These are phyloP conservation scores for Amphiduros pacificus DNA, from an alignment of 2,888 invertebrate genomes.

Conservation along the genomic window DNA sequence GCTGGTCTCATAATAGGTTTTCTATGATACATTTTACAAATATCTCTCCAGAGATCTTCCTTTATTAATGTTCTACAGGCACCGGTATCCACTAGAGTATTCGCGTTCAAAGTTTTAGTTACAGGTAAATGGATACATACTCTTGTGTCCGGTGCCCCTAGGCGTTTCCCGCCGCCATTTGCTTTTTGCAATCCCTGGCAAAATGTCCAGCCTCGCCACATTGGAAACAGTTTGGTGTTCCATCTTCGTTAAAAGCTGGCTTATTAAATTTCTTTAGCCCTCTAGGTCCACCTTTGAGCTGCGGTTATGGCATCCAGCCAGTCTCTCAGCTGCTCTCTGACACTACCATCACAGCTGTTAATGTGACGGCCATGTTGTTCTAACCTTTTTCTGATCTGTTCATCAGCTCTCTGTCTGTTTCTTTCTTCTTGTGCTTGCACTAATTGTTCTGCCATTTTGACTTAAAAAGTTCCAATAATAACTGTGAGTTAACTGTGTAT, in stretches of 20 bases:
- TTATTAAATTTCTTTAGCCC: background rate
- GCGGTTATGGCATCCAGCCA: no score
- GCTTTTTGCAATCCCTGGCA: background rate
- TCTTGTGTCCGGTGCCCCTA: conserved; percentile 5
- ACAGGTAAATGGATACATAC: background rate
- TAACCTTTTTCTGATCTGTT: no score
- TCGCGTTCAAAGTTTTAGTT: background rate
- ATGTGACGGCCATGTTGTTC: no score
- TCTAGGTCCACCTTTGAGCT: no score
- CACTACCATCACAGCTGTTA: no score
- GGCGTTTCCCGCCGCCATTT: no score
- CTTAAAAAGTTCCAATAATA: no score
- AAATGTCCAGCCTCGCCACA: background rate
- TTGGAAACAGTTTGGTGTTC: background rate
- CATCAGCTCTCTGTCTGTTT: no score
- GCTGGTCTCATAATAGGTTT: background rate
- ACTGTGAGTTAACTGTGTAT: no score
- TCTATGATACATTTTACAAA: background rate
- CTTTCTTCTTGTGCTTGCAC: no score
- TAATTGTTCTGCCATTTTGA: no score
- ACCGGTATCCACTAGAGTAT: conserved; percentile 7
- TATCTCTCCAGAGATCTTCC: background rate
- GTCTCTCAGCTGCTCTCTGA: no score
- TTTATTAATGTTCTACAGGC: conserved; percentile 5
- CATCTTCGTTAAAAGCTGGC: background rate